These are phyloP conservation scores for Tenodera sinensis DNA, from an alignment of 2,888 invertebrate species.

Conservation along the genomic window DNA sequence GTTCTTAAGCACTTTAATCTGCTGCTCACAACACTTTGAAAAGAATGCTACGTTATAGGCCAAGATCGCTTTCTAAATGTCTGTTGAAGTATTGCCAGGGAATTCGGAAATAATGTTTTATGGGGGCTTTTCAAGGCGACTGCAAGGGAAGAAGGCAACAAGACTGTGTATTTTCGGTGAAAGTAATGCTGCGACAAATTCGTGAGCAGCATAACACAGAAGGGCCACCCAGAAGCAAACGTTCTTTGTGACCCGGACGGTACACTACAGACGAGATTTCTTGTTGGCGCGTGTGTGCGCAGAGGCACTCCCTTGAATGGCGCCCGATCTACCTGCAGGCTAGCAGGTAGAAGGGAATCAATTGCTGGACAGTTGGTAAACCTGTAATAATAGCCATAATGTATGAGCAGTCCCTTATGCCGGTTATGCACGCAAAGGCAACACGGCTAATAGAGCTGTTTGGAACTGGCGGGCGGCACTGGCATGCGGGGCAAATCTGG, in stretches of 20 bases:
- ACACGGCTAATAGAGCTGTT: constrained; percentile 11
- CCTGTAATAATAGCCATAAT: neutral
- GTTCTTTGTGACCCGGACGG: neutral
- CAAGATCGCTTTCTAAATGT: too few relatives aligned
- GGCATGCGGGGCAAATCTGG: constrained; percentile 14
- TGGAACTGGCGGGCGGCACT: neutral
- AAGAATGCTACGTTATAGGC: too few relatives aligned
- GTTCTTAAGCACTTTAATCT: too few relatives aligned
- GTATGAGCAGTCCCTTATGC: neutral
- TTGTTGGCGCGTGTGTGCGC: neutral
- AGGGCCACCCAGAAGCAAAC: neutral
- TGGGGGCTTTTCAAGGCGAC: neutral
- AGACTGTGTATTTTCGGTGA: neutral
- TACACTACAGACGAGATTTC: neutral
- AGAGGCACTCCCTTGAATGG: neutral
- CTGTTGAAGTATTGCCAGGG: too few relatives aligned
- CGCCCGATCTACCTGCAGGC: neutral
- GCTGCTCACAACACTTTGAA: too few relatives aligned
- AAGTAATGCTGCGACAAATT: neutral
- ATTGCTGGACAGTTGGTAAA: neutral
- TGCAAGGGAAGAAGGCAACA: neutral
- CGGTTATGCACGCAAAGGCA: neutral
- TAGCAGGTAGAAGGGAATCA: neutral
- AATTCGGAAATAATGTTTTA: neutral
- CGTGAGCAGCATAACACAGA: neutral